phyloP scores from a whole-genome alignment of 2,888 invertebrate genomes.

The Hypselothyrea guttata region DNA sequence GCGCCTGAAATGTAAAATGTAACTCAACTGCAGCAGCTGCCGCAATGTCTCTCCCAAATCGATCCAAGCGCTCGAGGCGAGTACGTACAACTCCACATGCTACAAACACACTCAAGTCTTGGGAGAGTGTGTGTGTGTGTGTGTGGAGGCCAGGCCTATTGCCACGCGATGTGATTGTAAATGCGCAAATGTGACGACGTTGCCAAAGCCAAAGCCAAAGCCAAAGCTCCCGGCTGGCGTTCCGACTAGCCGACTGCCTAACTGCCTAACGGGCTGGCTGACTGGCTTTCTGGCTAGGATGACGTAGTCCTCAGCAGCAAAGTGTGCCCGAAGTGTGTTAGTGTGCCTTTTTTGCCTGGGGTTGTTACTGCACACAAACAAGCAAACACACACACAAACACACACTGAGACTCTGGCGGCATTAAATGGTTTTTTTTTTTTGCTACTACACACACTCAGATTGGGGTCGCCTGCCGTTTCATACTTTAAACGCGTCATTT shows the following conservation, averaged over 20 bases:
- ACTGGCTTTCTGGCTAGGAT: conserved; percentile 55
- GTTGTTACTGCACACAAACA: conserved; percentile 58
- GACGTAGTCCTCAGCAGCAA: conserved; percentile 67
- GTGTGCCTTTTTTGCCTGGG: conserved; percentile 61
- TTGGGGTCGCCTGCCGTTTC: conserved; percentile 66
- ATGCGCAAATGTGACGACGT: conserved; percentile 68
- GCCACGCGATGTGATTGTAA: conserved; percentile 75
- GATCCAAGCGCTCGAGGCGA: conserved; percentile 56
- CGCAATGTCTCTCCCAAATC: conserved; percentile 72
- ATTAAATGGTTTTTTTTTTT: conserved; percentile 57
- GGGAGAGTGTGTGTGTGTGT: conserved; percentile 32
- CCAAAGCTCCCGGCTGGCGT: conserved; percentile 40
- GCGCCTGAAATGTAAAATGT: conserved; percentile 16
- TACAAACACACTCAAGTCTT: conserved; percentile 10
- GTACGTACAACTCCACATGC: conserved; percentile 64
- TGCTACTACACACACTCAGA: conserved; percentile 25
- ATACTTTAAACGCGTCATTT: conserved; percentile 74
- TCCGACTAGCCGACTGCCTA: conserved; percentile 18
- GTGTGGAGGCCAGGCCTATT: conserved; percentile 58
- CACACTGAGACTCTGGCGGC: conserved; percentile 37
- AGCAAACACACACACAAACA: conserved; percentile 24
- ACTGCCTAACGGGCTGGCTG: conserved; percentile 22
- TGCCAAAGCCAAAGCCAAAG: conserved; percentile 45
- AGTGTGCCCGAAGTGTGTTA: conserved; percentile 63
- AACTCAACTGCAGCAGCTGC: conserved; percentile 59